phyloP scores from a whole-genome alignment of 2,797 vertebrate species.

The Malacoctenus gilli region DNA sequence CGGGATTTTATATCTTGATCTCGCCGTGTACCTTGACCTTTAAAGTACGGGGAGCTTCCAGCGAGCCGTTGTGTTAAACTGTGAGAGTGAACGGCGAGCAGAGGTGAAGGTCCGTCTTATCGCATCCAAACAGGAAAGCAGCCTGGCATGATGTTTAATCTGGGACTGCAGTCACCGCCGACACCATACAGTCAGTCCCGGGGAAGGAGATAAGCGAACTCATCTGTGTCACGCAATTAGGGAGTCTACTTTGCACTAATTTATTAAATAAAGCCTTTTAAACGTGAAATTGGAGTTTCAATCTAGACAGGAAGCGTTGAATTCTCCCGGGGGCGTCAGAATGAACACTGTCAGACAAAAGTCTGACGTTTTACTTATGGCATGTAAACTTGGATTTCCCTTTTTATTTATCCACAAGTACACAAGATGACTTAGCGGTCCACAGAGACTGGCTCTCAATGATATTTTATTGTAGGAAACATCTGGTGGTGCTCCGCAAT shows the following conservation, averaged over 20 bases:
- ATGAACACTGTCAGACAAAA: constrained; percentile 45
- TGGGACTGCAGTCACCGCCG: constrained; percentile 35
- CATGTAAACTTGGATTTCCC: constrained; percentile 43
- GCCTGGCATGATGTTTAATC: constrained; percentile 42
- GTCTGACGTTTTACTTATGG: constrained; percentile 18
- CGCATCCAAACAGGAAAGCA: constrained; percentile 55
- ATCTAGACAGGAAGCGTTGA: constrained; percentile 4
- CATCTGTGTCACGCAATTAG: constrained; percentile 36
- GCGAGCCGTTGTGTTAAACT: constrained; percentile 32
- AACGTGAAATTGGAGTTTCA: constrained; percentile 7
- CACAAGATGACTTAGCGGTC: constrained; percentile 48
- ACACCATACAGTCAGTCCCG: constrained; percentile 37
- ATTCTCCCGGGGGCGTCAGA: constrained; percentile 27
- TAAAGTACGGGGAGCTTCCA: constrained; percentile 29
- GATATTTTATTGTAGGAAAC: constrained; percentile 73
- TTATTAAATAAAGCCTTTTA: not conserved
- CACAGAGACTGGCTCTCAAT: constrained; percentile 53
- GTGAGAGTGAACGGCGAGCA: constrained; percentile 35
- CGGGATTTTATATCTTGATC: constrained; percentile 37
- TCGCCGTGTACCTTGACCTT: constrained; percentile 39
- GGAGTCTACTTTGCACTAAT: constrained; percentile 3
- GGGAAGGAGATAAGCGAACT: constrained; percentile 28
- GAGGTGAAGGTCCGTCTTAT: constrained; percentile 50
- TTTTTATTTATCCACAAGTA: constrained; percentile 44
- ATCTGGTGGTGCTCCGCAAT: constrained; percentile 67